Evolutionary conservation across 2,113 vertebrate genomes (phyloP), one percentile per base, ranked within the genome.

Genomic region (Planiliza haematocheilus): DNA sequence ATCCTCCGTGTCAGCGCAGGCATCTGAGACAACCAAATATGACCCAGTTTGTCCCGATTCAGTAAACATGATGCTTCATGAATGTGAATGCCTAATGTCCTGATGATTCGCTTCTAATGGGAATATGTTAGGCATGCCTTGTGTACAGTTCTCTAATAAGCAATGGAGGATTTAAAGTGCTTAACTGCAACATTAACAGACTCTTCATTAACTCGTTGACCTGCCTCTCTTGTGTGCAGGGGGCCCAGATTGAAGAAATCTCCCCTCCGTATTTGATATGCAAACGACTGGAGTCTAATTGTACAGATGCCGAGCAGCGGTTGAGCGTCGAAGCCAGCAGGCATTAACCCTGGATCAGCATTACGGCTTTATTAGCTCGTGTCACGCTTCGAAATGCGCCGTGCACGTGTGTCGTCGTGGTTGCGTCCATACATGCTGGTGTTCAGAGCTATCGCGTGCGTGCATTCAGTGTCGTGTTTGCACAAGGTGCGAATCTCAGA

Each of bases 51-150:
- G 82, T 76, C 71, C 59, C 2, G 7, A 67, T 79, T 79, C 70
- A 67, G 77, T 82, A 76, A 88, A 83, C 78, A 85, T 56, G 17
- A 11, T 3, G 37, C 77, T 74, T 85, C 71, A 65, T 62, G 57
- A 71, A 70, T 49, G 49, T 24, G 17, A 65, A 78, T 70, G 59
- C 61, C 42, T 79, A 79, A 82, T 83, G 73, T 55, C 57, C 18
- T 50, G 42, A 70, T 88, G 69, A 92, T 89, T 74, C 39, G 13
- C 72, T 8, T 79, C 69, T 90, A 91, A 91, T 87, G 86, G 70
- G 83, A 86, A 53, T 57, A 70, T 77, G 72, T 81, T 65, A 42
- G 52, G 17, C 70, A 48, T 55, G 64, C 21, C 1, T 45, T 70
- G 59, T 69, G 65, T 70, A 62, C 66, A 48, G 20, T 74, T 52